phyloP scores from a whole-genome alignment of 1,140 invertebrate genomes.

The Zaprionus inermis region DNA sequence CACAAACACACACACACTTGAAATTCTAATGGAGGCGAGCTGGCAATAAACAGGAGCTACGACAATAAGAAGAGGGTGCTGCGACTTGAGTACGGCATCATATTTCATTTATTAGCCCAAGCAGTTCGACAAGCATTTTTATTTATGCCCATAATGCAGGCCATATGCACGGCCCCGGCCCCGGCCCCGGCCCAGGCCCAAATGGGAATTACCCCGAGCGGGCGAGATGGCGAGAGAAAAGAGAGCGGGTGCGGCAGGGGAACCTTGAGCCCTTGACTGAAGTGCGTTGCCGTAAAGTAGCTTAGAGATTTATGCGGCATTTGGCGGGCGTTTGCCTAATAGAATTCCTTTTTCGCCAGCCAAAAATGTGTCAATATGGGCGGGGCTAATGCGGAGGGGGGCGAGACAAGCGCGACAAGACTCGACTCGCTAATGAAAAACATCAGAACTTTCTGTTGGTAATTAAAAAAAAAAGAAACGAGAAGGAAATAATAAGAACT shows the following conservation, averaged over 20 bases:
- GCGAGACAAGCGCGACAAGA: neutral
- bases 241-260: too few relatives aligned
- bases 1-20: constrained; percentile 53
- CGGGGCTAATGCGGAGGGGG: constrained; percentile 25
- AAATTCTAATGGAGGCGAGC: constrained; percentile 50
- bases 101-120: constrained; percentile 83
- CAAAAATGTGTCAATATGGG: constrained; percentile 46
- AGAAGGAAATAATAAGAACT: neutral
- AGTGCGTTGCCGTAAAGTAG: constrained; percentile 74
- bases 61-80: constrained; percentile 51
- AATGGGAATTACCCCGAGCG: constrained; percentile 68
- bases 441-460: neutral
- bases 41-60: constrained; percentile 74
- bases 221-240: too few relatives aligned
- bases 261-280: constrained; percentile 20
- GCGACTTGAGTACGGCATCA: constrained; percentile 57
- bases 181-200: constrained; percentile 57
- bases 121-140: constrained; percentile 67
- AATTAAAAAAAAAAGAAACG: constrained; percentile 37
- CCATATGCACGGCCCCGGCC: constrained; percentile 67
- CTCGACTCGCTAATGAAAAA: constrained; percentile 28
- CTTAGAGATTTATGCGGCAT: constrained; percentile 76
- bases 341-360: constrained; percentile 42
- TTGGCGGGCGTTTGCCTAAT: constrained; percentile 62
- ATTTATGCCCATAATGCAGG: constrained; percentile 79